Conservation (phyloP, 1,140 invertebrate genomes). For the Spodoptera litura region DNA sequence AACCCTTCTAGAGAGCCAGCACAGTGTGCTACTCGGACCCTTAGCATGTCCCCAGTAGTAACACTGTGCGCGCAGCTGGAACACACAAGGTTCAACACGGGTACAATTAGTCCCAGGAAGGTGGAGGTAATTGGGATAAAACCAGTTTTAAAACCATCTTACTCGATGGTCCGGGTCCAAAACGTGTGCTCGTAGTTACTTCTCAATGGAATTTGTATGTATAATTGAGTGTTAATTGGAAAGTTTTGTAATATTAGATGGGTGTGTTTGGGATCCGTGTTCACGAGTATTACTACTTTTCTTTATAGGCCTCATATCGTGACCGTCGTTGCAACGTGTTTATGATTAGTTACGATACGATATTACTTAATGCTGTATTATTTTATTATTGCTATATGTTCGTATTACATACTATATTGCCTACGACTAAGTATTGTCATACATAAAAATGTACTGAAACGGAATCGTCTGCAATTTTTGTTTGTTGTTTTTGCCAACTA, state of each 20-base stretch:
- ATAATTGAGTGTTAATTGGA: conserved; percentile 43
- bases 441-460: too few relatives aligned
- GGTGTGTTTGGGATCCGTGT: conserved; percentile 4
- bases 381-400: too few relatives aligned
- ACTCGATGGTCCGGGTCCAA: conserved; percentile 14
- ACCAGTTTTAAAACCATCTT: conserved; percentile 27
- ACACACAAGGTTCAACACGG: conserved; percentile 18
- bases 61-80: conserved; percentile 22
- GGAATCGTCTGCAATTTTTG: too few relatives aligned
- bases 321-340: background rate
- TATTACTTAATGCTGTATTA: background rate
- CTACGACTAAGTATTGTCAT: too few relatives aligned
- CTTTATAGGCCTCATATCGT: background rate
- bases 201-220: conserved; percentile 39
- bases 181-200: conserved; percentile 18
- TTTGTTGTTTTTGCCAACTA: too few relatives aligned
- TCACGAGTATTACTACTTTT: conserved; percentile 1
- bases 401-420: too few relatives aligned
- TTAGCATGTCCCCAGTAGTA: background rate
- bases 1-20: background rate
- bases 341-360: too few relatives aligned
- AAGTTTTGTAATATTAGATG: conserved; percentile 25
- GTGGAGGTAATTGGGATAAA: conserved; percentile 43
- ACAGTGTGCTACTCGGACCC: background rate
- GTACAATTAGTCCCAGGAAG: conserved; percentile 44